These are phyloP conservation scores for Varecia variegata DNA, from an alignment of 2,797 vertebrate species.

Conservation along the genomic window DNA sequence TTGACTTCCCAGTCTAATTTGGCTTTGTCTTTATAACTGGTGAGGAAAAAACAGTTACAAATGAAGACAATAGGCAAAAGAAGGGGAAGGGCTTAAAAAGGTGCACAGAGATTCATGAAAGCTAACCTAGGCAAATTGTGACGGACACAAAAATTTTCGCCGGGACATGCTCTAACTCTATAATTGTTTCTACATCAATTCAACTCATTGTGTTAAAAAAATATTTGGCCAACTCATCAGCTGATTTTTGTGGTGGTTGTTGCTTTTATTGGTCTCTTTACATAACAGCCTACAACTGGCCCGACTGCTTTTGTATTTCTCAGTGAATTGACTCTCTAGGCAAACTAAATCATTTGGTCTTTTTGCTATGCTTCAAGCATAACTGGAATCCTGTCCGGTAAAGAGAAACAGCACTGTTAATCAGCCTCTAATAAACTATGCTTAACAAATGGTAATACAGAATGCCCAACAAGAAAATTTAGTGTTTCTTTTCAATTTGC, in stretches of 20 bases:
- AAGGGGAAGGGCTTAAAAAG: background rate
- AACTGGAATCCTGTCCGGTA: background rate
- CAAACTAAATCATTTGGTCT: background rate
- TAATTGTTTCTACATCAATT: background rate
- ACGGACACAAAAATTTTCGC: background rate
- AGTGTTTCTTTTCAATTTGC: background rate
- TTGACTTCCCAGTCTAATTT: background rate
- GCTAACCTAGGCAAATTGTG: background rate
- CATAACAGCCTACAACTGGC: background rate
- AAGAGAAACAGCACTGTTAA: conserved; percentile 9
- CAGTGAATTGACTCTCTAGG: background rate
- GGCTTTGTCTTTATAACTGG: background rate
- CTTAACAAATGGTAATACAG: background rate
- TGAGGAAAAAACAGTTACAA: background rate
- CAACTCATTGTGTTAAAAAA: background rate
- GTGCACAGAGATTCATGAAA: background rate
- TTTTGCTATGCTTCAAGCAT: background rate
- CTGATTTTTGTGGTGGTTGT: background rate
- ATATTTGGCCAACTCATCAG: background rate
- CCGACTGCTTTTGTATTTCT: background rate
- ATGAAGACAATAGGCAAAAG: background rate
- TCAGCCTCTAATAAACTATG: background rate
- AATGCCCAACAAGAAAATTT: background rate
- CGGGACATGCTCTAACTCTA: background rate
- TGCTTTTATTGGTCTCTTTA: background rate